Conservation (phyloP, 2,797 vertebrate species). For the Cyprinella venusta region DNA sequence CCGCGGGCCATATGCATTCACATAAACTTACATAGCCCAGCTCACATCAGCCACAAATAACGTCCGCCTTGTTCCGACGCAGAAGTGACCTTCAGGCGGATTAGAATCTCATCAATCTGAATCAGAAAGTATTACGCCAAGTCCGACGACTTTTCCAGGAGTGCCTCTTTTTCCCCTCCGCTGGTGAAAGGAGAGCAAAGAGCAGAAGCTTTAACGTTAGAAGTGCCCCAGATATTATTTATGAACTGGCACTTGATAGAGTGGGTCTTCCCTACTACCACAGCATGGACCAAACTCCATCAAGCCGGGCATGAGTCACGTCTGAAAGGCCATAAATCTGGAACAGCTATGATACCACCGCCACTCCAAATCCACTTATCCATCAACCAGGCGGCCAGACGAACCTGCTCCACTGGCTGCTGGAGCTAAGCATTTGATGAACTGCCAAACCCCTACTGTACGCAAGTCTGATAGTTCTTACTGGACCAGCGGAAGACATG, state of each 20-base stretch:
- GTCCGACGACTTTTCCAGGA: conserved; percentile 75
- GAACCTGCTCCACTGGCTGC: conserved; percentile 41
- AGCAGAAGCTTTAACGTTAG: conserved; percentile 67
- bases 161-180: conserved; percentile 45
- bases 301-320: conserved; percentile 74
- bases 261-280: conserved; percentile 74
- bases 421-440: conserved; percentile 27
- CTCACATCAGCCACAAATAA: conserved; percentile 73
- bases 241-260: conserved; percentile 79
- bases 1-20: conserved; percentile 65
- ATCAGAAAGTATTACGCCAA: conserved; percentile 72
- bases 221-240: conserved; percentile 77
- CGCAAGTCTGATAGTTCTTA: conserved; percentile 50
- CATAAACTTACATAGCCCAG: conserved; percentile 62
- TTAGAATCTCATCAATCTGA: conserved; percentile 81
- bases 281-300: conserved; percentile 71
- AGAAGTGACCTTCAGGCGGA: conserved; percentile 77
- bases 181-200: conserved; percentile 67
- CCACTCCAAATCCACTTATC: conserved; percentile 74
- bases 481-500: conserved; percentile 35
- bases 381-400: conserved; percentile 64
- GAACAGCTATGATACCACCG: conserved; percentile 69
- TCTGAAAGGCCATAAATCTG: conserved; percentile 74
- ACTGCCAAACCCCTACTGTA: conserved; percentile 48
- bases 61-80: conserved; percentile 69